Evolutionary conservation across 2,888 invertebrate species (phyloP).

Genomic region (Lordiphosa fenestrarum): DNA sequence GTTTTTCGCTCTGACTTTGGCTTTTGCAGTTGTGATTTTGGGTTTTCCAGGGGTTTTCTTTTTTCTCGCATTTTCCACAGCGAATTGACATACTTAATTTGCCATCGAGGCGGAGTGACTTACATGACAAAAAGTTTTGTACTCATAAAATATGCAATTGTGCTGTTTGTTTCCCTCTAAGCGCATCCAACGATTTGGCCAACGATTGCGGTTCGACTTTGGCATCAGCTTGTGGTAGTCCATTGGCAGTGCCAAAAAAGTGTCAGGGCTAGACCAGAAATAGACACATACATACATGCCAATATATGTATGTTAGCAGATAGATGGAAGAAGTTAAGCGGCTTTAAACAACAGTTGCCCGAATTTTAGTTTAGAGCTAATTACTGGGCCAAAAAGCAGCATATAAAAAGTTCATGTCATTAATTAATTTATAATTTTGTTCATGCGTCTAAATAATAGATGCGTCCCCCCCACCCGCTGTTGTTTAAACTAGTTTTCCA

Average conservation of each 20-base stretch:
- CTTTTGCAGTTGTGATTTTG: constrained; percentile 44
- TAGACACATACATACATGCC: constrained; percentile 60
- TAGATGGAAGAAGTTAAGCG: constrained; percentile 32
- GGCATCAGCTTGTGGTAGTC: constrained; percentile 36
- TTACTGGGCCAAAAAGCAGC: constrained; percentile 26
- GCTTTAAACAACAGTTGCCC: constrained; percentile 8
- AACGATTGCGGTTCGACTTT: constrained; percentile 52
- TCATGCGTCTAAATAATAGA: constrained; percentile 60
- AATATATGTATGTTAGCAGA: constrained; percentile 53
- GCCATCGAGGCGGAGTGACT: constrained; percentile 45
- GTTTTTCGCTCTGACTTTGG: constrained; percentile 26
- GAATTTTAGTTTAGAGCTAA: constrained; percentile 31
- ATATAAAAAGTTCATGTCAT: constrained; percentile 30
- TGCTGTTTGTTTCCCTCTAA: constrained; percentile 46
- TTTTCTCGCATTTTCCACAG: constrained; percentile 42
- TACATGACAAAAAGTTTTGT: constrained; percentile 56
- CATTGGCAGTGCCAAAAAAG: constrained; percentile 57
- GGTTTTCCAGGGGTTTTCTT: constrained; percentile 22
- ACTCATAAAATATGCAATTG: constrained; percentile 69
- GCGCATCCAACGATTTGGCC: constrained; percentile 62
- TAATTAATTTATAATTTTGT: constrained; percentile 62
- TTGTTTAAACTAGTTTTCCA: constrained; percentile 10
- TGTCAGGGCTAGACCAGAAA: constrained; percentile 65
- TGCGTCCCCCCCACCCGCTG: constrained; percentile 38
- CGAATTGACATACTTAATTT: constrained; percentile 72